Percentiles rank a stretch among this genome's conserved stretches.
phyloP scores from a whole-genome alignment of 1,140 invertebrate genomes.

The Micrasema longulum region DNA sequence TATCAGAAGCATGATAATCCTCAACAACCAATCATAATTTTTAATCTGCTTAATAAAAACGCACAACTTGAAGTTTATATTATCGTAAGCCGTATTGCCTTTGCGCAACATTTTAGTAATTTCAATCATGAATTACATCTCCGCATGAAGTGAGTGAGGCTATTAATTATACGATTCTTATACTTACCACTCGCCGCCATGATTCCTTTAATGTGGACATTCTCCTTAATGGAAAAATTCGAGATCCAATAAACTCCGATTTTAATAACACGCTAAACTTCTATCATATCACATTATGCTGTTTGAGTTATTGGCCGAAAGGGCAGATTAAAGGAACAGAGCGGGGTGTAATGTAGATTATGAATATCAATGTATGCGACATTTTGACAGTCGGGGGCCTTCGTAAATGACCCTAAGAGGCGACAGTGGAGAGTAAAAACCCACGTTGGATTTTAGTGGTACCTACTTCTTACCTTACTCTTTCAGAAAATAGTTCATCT shows the following conservation, averaged over 20 bases:
- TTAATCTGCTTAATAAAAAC: too few species aligned
- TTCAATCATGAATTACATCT: conserved; percentile 32
- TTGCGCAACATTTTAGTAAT: conserved; percentile 12
- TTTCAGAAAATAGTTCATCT: too few species aligned
- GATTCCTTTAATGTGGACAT: conserved; percentile 33
- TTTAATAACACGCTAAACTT: conserved; percentile 17
- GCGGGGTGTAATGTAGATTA: too few species aligned
- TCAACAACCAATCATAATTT: too few species aligned
- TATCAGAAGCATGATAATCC: too few species aligned
- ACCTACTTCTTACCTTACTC: too few species aligned
- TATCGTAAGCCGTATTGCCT: conserved; percentile 6
- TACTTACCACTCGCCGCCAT: conserved; percentile 14
- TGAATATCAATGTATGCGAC: too few species aligned
- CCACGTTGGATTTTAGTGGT: too few species aligned
- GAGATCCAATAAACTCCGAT: conserved; percentile 22
- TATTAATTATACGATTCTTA: conserved; percentile 32
- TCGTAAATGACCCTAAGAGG: too few species aligned
- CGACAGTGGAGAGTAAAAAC: too few species aligned
- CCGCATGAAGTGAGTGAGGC: conserved; percentile 2
- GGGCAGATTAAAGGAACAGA: background rate
- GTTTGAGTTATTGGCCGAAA: background rate
- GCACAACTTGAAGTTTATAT: background rate
- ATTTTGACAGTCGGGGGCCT: too few species aligned
- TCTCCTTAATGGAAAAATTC: conserved; percentile 31
- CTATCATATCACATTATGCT: conserved; percentile 18